Percentiles rank a stretch among this genome's conserved stretches.
Evolutionary conservation across 2,888 invertebrate genomes (phyloP).

Genomic region (Mellilla xanthometata): DNA sequence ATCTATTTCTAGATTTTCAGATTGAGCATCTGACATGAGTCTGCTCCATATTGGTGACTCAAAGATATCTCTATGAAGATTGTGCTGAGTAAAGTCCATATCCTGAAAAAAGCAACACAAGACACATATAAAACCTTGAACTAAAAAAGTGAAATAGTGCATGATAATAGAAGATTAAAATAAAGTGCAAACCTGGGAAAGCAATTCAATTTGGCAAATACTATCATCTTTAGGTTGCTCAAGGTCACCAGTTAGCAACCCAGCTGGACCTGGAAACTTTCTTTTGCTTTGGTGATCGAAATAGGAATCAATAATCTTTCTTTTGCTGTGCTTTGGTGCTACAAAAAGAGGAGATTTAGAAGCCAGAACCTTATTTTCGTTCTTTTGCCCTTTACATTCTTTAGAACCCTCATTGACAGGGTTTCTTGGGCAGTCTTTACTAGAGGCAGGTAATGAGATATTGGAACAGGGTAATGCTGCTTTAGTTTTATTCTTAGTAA

Average conservation of each 20-base stretch:
- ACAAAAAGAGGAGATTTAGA: conserved; percentile 14
- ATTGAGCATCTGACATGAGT: conserved; percentile 51
- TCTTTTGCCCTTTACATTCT: neutral
- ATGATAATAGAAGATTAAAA: too few species aligned
- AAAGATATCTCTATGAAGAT: conserved; percentile 56
- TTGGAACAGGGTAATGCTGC: neutral
- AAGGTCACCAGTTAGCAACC: conserved; percentile 58
- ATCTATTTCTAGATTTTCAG: conserved; percentile 55
- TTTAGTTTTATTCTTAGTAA: neutral
- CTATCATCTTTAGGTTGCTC: conserved; percentile 59
- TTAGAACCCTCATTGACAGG: neutral
- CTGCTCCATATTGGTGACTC: conserved; percentile 64
- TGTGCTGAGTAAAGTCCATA: conserved; percentile 61
- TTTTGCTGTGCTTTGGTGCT: conserved; percentile 60
- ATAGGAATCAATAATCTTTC: conserved; percentile 66
- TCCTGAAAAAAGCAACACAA: conserved; percentile 51
- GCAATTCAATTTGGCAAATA: conserved; percentile 62
- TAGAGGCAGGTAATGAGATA: neutral
- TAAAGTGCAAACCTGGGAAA: conserved; percentile 79
- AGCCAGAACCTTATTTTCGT: conserved; percentile 1
- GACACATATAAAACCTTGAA: too few species aligned
- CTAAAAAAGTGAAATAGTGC: too few species aligned
- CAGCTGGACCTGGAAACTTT: conserved; percentile 76
- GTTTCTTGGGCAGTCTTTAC: too few species aligned
- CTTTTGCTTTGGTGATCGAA: conserved; percentile 69